These are phyloP conservation scores for Enteromius paludinosus DNA, from an alignment of 2,797 vertebrate species.

Conservation along the genomic window DNA sequence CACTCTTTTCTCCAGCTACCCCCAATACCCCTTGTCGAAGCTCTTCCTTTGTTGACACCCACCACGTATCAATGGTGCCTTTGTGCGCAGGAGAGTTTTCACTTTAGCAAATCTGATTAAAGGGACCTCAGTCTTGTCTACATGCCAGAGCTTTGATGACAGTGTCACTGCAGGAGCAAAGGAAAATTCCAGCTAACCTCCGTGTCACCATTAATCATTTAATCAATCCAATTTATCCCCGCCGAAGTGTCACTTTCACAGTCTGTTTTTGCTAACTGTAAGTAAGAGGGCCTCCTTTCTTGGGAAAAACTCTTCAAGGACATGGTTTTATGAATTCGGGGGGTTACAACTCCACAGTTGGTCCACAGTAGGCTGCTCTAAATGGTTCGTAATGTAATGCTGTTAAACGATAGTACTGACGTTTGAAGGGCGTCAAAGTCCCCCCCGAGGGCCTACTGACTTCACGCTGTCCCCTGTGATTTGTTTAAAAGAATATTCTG, in stretches of 20 bases:
- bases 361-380: constrained; percentile 36
- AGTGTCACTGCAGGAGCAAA: constrained; percentile 56
- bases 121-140: constrained; percentile 58
- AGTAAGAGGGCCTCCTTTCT: constrained; percentile 33
- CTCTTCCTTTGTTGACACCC: constrained; percentile 65
- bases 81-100: constrained; percentile 63
- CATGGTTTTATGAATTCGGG: constrained; percentile 31
- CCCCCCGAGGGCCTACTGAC: constrained; percentile 40
- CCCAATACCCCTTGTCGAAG: constrained; percentile 57
- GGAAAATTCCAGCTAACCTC: constrained; percentile 60
- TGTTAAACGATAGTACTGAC: constrained; percentile 36
- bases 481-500: constrained; percentile 40
- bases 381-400: constrained; percentile 35
- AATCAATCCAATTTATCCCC: constrained; percentile 59
- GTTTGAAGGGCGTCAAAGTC: constrained; percentile 43
- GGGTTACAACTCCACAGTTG: constrained; percentile 37
- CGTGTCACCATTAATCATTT: constrained; percentile 59
- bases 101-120: constrained; percentile 66
- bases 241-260: constrained; percentile 60
- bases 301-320: constrained; percentile 36
- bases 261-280: constrained; percentile 65
- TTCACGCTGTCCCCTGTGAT: constrained; percentile 50
- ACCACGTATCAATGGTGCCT: constrained; percentile 61
- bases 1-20: constrained; percentile 52
- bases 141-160: constrained; percentile 63